Conservation (phyloP, 2,113 vertebrate genomes). For the Passer domesticus region DNA sequence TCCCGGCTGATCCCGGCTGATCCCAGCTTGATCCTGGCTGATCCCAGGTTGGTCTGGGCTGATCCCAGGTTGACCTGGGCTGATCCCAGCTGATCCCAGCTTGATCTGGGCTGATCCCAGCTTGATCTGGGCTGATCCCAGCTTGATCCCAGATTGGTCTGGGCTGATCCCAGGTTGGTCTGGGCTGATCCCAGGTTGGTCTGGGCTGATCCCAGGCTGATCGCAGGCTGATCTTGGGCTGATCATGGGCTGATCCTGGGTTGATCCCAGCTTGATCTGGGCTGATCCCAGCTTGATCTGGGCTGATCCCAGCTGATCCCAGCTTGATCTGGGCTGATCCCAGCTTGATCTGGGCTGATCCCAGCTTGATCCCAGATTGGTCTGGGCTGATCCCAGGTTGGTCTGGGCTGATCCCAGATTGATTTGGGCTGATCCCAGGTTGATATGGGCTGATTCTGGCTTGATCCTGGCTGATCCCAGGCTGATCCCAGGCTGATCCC, state of each 20-base stretch:
- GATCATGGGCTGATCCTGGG: too few species aligned
- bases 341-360: too few species aligned
- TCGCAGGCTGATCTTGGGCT: too few species aligned
- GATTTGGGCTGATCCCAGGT: too few species aligned
- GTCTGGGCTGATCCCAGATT: background rate
- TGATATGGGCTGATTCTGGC: background rate
- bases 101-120: background rate
- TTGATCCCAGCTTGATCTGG: fast-evolving
- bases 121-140: background rate
- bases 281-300: background rate
- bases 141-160: background rate
- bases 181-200: too few species aligned
- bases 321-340: too few species aligned
- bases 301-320: background rate
- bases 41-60: too few species aligned
- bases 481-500: background rate
- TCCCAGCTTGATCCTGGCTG: too few species aligned
- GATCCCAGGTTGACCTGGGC: background rate
- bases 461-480: background rate
- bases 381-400: too few species aligned
- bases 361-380: background rate
- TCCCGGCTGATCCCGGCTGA: too few species aligned
- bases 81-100: too few species aligned
- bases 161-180: too few species aligned
- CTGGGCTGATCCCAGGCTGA: background rate